Evolutionary conservation across 2,888 invertebrate genomes (phyloP).

Genomic region (Metallyticus violacea): DNA sequence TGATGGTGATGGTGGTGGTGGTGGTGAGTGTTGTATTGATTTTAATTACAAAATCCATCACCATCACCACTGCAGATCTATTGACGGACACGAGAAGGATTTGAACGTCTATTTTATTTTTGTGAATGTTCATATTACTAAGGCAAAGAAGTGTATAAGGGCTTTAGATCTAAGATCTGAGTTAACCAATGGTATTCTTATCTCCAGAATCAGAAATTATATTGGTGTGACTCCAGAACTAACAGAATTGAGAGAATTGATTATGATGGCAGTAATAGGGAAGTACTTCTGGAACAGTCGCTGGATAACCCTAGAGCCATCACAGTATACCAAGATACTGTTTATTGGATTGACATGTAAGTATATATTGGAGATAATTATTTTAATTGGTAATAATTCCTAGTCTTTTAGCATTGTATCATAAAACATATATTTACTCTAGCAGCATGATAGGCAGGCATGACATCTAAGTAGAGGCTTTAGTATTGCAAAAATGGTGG

Average conservation of each 20-base stretch:
- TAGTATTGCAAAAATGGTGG: not conserved
- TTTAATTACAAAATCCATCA: too few relatives aligned
- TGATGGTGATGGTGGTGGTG: too few relatives aligned
- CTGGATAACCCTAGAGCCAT: conserved; percentile 63
- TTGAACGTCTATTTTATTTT: too few relatives aligned
- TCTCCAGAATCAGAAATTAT: conserved; percentile 59
- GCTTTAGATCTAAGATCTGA: too few relatives aligned
- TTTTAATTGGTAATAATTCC: not conserved
- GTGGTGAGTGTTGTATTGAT: too few relatives aligned
- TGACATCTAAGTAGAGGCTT: not conserved
- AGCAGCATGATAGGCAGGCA: not conserved
- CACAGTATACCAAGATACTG: conserved; percentile 57
- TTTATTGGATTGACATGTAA: conserved; percentile 81
- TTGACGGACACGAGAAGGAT: too few relatives aligned
- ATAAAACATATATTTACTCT: not conserved
- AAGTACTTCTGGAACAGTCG: conserved; percentile 50
- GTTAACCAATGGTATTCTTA: too few relatives aligned
- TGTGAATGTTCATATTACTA: not conserved
- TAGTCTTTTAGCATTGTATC: not conserved
- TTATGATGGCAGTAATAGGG: conserved; percentile 63
- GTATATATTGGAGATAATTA: conserved; percentile 38
- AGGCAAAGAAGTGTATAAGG: too few relatives aligned
- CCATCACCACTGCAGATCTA: too few relatives aligned
- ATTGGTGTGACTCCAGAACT: conserved; percentile 75
- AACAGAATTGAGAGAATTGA: conserved; percentile 68